Percentiles rank a stretch among this genome's conserved stretches.
Conservation (phyloP, 2,888 invertebrate genomes). For the Xanthia togata region DNA sequence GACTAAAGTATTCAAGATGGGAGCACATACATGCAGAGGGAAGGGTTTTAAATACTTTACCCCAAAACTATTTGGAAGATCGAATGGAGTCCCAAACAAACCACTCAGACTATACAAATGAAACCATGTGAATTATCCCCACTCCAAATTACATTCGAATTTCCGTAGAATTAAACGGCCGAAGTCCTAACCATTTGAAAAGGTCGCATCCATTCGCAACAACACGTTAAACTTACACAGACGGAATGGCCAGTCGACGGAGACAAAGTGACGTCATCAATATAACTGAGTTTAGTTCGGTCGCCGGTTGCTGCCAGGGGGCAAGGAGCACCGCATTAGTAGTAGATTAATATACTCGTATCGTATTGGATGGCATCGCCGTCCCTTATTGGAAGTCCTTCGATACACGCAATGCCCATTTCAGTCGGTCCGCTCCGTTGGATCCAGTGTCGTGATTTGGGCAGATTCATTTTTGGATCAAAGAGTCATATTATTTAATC, state of each 20-base stretch:
- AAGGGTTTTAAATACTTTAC: constrained; percentile 41
- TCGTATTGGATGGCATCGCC: constrained; percentile 73
- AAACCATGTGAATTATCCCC: constrained; percentile 66
- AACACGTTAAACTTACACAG: constrained; percentile 80
- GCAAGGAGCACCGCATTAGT: constrained; percentile 85
- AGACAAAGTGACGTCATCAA: constrained; percentile 87
- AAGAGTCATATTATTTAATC: constrained; percentile 69
- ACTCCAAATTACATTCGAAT: constrained; percentile 77
- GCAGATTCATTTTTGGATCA: constrained; percentile 70
- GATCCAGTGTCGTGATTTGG: constrained; percentile 69
- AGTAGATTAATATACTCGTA: constrained; percentile 86
- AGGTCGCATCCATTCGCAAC: constrained; percentile 77
- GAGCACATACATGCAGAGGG: constrained; percentile 1
- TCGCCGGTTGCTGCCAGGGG: constrained; percentile 72
- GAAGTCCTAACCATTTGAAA: constrained; percentile 73
- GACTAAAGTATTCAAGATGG: constrained; percentile 31
- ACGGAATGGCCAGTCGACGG: constrained; percentile 81
- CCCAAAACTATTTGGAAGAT: constrained; percentile 56
- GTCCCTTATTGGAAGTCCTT: constrained; percentile 82
- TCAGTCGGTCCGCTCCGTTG: constrained; percentile 77
- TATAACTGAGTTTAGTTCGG: constrained; percentile 77
- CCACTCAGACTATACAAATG: constrained; percentile 64
- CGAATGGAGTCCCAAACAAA: constrained; percentile 53
- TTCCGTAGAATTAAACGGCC: constrained; percentile 76
- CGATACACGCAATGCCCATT: constrained; percentile 83